A percentile compares a stretch with the other conserved stretches of the same genome.
Evolutionary conservation across 2,113 vertebrate species (phyloP).

Genomic region (Chloropsis cyanopogon): DNA sequence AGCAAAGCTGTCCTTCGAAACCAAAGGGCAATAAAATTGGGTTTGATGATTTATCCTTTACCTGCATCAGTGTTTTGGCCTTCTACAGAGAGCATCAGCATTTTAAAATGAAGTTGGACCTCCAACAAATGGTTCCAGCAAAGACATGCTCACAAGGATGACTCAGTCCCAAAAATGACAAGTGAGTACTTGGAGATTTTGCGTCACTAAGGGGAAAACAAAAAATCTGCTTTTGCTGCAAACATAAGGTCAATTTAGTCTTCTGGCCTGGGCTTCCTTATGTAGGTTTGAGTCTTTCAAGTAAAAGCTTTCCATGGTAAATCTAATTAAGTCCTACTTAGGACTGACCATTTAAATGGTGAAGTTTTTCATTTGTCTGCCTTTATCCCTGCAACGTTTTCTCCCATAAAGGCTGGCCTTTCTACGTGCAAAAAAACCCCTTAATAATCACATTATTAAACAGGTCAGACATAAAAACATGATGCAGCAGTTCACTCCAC

Average conservation of each 20-base stretch:
- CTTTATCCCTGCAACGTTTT: not conserved
- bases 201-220: not conserved
- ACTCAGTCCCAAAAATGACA: not conserved
- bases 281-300: not conserved
- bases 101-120: not conserved
- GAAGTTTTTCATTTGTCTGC: not conserved
- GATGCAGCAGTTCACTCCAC: slow-evolving; percentile 64
- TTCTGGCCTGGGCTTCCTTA: not conserved
- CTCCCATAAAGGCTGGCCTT: not conserved
- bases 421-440: not conserved
- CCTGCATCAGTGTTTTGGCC: not conserved
- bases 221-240: not conserved
- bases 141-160: not conserved
- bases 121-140: not conserved
- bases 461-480: slow-evolving; percentile 47
- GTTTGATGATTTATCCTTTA: not conserved
- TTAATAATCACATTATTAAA: slow-evolving; percentile 40
- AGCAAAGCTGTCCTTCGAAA: not conserved
- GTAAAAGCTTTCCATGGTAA: not conserved
- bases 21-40: not conserved
- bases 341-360: not conserved
- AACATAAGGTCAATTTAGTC: not conserved
- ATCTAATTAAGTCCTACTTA: not conserved
- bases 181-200: not conserved
- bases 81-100: not conserved